phyloP scores from a whole-genome alignment of 2,888 invertebrate genomes.

The Nomada fabriciana region DNA sequence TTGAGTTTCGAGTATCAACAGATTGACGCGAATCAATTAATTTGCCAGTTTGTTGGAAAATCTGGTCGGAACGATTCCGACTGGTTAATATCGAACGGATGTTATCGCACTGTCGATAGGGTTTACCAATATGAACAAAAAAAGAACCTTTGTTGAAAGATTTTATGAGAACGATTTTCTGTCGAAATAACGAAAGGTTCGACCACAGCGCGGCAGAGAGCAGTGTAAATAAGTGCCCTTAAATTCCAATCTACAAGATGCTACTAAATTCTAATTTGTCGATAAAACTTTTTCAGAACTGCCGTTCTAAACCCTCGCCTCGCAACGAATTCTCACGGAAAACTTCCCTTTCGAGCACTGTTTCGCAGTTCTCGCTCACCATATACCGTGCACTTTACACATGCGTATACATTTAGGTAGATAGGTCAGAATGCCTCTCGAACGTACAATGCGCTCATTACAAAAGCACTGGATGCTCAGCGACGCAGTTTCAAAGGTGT shows the following conservation, averaged over 20 bases:
- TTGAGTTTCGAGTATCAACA: constrained; percentile 31
- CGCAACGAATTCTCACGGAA: background rate
- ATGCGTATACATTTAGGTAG: background rate
- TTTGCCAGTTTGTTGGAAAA: constrained; percentile 18
- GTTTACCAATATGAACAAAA: background rate
- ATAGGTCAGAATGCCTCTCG: background rate
- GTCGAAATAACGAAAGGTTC: no score
- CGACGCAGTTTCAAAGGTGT: background rate
- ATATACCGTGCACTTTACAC: background rate
- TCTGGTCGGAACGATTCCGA: background rate
- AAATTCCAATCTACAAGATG: background rate
- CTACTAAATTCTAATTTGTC: constrained; percentile 13
- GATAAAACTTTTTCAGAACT: background rate
- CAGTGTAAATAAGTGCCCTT: background rate
- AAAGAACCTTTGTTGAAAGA: no score
- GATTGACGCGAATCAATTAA: constrained; percentile 38
- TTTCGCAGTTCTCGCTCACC: background rate
- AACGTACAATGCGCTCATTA: background rate
- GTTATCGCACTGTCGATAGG: background rate
- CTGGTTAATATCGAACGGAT: background rate
- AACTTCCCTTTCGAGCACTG: constrained; percentile 11
- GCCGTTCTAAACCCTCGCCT: background rate
- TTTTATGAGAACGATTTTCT: no score
- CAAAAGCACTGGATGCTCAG: background rate
- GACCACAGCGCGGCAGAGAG: no score